Conservation (phyloP, 2,113 vertebrate species). For the Cololabis saira region DNA sequence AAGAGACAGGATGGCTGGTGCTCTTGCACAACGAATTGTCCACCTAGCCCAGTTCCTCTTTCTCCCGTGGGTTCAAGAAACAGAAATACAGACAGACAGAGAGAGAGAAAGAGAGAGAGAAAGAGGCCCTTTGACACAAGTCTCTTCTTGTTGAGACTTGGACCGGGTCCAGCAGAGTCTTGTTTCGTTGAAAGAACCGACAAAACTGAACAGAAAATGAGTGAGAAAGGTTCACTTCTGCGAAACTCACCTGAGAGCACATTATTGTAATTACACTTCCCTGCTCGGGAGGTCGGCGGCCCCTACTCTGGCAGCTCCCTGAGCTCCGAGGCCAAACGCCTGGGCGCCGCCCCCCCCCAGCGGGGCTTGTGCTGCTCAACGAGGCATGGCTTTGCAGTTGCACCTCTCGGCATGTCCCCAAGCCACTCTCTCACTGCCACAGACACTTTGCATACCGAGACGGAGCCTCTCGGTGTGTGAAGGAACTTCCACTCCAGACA, state of each 20-base stretch:
- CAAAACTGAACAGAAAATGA: no score
- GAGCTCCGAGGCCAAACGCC: constrained; percentile 48
- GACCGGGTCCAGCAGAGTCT: not conserved
- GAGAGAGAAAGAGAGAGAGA: no score
- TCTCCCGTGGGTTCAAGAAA: constrained; percentile 2
- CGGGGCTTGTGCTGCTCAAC: constrained; percentile 1
- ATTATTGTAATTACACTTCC: constrained; percentile 76
- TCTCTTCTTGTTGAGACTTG: not conserved
- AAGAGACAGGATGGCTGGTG: constrained; percentile 19
- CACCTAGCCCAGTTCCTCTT: constrained; percentile 39
- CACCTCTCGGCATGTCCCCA: constrained; percentile 1
- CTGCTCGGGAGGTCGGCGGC: constrained; percentile 32
- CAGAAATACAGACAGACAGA: not conserved
- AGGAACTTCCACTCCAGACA: constrained; percentile 5
- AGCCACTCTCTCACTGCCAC: constrained; percentile 20
- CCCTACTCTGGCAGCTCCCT: constrained; percentile 18
- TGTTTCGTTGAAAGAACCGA: not conserved
- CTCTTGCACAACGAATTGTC: constrained; percentile 38
- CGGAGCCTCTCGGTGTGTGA: not conserved
- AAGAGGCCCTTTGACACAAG: constrained; percentile 7
- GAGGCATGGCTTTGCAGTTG: constrained; percentile 5
- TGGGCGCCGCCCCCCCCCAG: not conserved
- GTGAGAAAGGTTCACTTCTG: not conserved
- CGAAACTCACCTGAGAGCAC: constrained; percentile 50
- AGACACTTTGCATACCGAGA: constrained; percentile 21